These are phyloP conservation scores for Anguilla rostrata DNA, from an alignment of 2,113 vertebrate genomes.

Conservation along the genomic window DNA sequence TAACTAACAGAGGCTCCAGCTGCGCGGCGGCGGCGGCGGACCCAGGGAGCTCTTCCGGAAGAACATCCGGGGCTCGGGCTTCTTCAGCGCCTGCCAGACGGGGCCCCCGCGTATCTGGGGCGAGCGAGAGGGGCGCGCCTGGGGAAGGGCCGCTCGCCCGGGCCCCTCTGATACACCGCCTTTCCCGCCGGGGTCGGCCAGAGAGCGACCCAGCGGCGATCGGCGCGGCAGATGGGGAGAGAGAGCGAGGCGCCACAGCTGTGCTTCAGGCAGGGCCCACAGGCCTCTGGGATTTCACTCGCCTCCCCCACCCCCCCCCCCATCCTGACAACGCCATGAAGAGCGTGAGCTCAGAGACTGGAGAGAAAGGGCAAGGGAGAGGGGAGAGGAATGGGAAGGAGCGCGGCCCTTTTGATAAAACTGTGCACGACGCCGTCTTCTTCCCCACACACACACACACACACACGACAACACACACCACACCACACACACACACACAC, in stretches of 20 bases:
- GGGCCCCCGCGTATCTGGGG: constrained; percentile 7
- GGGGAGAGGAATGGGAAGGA: not conserved
- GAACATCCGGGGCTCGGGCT: constrained; percentile 13
- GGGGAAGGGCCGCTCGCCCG: not conserved
- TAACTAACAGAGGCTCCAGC: constrained; percentile 26
- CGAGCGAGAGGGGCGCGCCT: not conserved
- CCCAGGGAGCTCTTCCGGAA: not conserved
- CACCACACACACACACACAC: no score
- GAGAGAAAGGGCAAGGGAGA: not conserved
- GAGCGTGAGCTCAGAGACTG: not conserved
- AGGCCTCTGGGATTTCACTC: constrained; percentile 6
- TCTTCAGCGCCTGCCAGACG: constrained; percentile 14
- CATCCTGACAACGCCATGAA: not conserved
- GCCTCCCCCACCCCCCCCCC: not conserved
- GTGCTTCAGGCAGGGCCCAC: not conserved
- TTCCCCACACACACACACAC: no score
- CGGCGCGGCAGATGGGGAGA: not conserved
- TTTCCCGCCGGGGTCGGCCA: not conserved
- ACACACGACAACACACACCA: no score
- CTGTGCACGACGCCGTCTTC: no score
- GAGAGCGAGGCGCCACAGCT: constrained; percentile 1
- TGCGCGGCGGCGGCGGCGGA: not conserved
- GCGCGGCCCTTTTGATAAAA: not conserved
- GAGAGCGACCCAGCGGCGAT: not conserved
- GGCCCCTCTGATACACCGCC: constrained; percentile 3